Base-by-base conservation (phyloP, 2,797 vertebrate genomes). In the Fistularia commersonii region DNA sequence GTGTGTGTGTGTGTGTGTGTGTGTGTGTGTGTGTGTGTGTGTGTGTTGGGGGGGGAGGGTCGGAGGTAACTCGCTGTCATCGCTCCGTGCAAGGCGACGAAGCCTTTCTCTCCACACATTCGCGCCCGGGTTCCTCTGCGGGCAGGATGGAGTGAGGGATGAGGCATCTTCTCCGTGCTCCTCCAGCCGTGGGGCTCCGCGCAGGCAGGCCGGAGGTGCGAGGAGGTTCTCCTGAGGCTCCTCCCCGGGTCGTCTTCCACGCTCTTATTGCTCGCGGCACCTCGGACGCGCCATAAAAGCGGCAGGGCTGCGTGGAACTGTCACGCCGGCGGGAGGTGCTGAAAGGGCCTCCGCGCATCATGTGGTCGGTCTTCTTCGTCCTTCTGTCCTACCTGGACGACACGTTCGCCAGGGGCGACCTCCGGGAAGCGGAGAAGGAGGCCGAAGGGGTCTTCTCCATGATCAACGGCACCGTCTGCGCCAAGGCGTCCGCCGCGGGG, bases 281-380 rank as follows among this genome's bases (percentile, higher is more conserved):
- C 62, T 48, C 12, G 41, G 64, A 56, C 44, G 54, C 55, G 57
- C 80, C 75, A 84, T 84, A 86, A 82, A 88, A 87, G 69, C 60
- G 75, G 66, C 66, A 59, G 70, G 59, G 61, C 41, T 34, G 8
- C 37, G 44, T 62, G 87, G 83, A 87, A 87, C 92, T 92, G 89
- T 92, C 91, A 89, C 63, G 64, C 45, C 66, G 48, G 41, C 69
- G 79, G 41, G 76, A 85, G 91, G 91, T 92, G 90, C 90, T 90
- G 90, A 92, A 90, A 76, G 78, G 56, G 57, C 65, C 64, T 48
- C 50, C 52, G 51, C 10, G 49, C 67, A 74, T 61, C 62, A 90
- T 92, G 90, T 89, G 88, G 88, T 86, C 88, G n/a, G 78, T 92
- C 8, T 70, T 89, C 52, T 85, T 91, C 14, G 77, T 91, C 37